phyloP scores from a whole-genome alignment of 2,113 vertebrate species.

The Bombycilla garrulus region DNA sequence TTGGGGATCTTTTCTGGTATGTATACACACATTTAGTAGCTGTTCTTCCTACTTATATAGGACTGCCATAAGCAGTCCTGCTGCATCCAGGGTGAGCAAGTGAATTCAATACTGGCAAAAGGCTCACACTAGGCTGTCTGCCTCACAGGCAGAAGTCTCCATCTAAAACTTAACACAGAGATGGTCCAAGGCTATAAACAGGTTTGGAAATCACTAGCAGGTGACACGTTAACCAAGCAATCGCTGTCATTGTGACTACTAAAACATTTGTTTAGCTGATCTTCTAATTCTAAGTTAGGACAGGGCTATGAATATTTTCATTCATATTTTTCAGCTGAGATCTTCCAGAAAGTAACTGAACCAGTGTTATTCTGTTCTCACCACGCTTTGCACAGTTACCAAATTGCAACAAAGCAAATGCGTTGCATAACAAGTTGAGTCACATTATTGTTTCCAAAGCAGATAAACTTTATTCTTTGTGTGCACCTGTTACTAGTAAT shows the following conservation, averaged over 20 bases:
- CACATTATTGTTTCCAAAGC: not conserved
- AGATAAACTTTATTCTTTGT: not conserved
- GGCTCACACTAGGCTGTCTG: not conserved
- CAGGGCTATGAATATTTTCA: not conserved
- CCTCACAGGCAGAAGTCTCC: not conserved
- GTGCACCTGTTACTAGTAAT: not conserved
- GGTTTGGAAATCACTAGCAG: not conserved
- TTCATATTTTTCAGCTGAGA: not conserved
- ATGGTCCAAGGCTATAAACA: not conserved
- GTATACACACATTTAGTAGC: not conserved
- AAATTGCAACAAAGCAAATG: not conserved
- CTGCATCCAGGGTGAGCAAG: not conserved
- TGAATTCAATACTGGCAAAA: not conserved
- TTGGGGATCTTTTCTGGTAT: not conserved
- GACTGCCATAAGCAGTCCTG: not conserved
- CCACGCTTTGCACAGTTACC: not conserved
- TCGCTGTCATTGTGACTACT: not conserved
- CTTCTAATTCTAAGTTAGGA: not conserved
- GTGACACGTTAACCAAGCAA: not conserved
- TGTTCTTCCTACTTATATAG: not conserved
- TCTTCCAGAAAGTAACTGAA: not conserved
- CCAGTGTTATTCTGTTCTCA: not conserved
- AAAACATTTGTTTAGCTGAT: not conserved
- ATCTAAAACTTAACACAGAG: not conserved
- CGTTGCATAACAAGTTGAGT: not conserved